These are phyloP conservation scores for Caenorhabditis brenneri DNA, from an alignment of 1,140 invertebrate genomes.

Conservation along the genomic window DNA sequence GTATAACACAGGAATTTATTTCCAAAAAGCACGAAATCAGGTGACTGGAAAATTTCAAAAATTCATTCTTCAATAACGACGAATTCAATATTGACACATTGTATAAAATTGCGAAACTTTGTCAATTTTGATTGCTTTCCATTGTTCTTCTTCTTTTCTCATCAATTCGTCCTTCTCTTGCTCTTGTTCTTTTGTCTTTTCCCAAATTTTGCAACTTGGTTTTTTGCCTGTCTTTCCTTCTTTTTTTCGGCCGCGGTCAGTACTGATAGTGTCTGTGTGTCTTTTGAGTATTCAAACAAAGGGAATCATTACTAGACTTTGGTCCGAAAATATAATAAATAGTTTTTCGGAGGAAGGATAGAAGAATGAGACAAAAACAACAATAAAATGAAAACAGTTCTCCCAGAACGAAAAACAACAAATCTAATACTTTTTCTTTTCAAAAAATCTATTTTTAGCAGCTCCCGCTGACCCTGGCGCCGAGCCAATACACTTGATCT, in stretches of 20 bases:
- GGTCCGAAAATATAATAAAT: not conserved
- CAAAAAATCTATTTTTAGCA: not conserved
- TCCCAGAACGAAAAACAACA: not conserved
- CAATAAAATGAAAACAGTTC: not conserved
- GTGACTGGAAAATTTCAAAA: not conserved
- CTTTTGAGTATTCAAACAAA: conserved; percentile 19
- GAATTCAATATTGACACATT: not conserved
- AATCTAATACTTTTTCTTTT: too few species aligned
- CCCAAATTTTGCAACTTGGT: conserved; percentile 4
- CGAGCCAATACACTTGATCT: conserved; percentile 6
- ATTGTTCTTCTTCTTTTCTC: not conserved
- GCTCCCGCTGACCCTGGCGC: not conserved
- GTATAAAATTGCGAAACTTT: conserved; percentile 16
- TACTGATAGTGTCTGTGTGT: not conserved
- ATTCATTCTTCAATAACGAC: too few species aligned
- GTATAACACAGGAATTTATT: too few species aligned
- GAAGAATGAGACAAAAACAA: not conserved
- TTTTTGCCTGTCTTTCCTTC: not conserved
- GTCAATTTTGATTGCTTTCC: not conserved
- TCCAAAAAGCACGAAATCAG: not conserved
- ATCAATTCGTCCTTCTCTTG: not conserved
- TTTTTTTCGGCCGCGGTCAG: conserved; percentile 3
- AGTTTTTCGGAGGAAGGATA: not conserved
- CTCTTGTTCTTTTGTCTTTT: conserved; percentile 30
- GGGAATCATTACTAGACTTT: not conserved